phyloP scores from a whole-genome alignment of 1,140 invertebrate species.

The Colletes latitarsis region DNA sequence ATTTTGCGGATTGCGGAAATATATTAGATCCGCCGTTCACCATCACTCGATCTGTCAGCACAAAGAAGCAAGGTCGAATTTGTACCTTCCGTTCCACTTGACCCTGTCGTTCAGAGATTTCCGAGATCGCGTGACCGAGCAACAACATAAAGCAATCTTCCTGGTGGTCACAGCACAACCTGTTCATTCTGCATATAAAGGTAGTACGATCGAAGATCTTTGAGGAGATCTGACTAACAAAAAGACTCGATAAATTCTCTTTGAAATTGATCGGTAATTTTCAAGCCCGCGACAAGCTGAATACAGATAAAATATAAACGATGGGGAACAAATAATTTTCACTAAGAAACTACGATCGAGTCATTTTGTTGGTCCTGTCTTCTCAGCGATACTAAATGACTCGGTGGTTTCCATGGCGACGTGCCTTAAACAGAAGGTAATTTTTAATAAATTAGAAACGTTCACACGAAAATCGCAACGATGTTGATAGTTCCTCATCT shows the following conservation, averaged over 20 bases:
- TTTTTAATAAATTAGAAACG: slow-evolving; percentile 39
- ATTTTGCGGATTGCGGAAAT: slow-evolving; percentile 80
- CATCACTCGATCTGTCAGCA: slow-evolving; percentile 76
- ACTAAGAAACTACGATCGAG: slow-evolving; percentile 25
- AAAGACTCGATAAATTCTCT: slow-evolving; percentile 49
- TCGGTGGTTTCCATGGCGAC: slow-evolving; percentile 60
- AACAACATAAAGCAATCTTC: slow-evolving; percentile 82
- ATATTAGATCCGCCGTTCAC: slow-evolving; percentile 81
- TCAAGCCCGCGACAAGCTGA: neutral
- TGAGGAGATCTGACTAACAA: slow-evolving; percentile 40
- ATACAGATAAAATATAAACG: no score
- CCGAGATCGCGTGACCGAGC: slow-evolving; percentile 72
- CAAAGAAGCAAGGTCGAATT: slow-evolving; percentile 74
- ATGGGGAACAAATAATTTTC: no score
- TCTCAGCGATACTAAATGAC: slow-evolving; percentile 40
- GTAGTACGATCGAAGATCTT: slow-evolving; percentile 79
- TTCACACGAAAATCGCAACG: slow-evolving; percentile 12
- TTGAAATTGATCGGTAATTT: slow-evolving; percentile 5
- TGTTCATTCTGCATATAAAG: slow-evolving; percentile 88
- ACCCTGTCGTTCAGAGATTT: slow-evolving; percentile 86
- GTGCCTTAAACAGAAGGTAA: slow-evolving; percentile 49
- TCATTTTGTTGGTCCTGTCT: slow-evolving; percentile 48
- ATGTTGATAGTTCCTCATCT: slow-evolving; percentile 38
- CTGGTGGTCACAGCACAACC: slow-evolving; percentile 87
- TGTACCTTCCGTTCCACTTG: slow-evolving; percentile 88